Conservation (phyloP, 1,140 invertebrate species). For the Philopotamus ludificatus region DNA sequence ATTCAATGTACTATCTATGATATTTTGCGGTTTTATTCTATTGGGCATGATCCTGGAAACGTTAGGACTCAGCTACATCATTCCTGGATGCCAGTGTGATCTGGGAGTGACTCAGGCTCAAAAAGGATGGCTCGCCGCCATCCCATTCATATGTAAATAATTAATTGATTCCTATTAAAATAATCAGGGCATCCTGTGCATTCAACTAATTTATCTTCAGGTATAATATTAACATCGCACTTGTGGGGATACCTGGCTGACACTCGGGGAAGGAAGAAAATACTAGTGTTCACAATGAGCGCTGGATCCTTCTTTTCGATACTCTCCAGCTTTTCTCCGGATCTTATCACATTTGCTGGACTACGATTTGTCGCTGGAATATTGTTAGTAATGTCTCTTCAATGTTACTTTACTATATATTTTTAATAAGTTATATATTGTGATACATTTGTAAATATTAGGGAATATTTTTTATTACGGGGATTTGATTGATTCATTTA, state of each 20-base stretch:
- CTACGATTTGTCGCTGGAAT: conserved; percentile 62
- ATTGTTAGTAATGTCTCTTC: conserved; percentile 33
- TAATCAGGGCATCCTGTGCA: too few relatives aligned
- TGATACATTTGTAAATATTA: too few relatives aligned
- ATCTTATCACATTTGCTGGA: conserved; percentile 65
- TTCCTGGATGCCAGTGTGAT: conserved; percentile 69
- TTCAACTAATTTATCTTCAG: conserved; percentile 25
- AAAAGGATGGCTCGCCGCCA: conserved; percentile 66
- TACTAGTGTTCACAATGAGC: conserved; percentile 67
- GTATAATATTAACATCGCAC: conserved; percentile 58
- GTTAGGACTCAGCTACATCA: conserved; percentile 62
- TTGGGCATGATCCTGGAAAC: conserved; percentile 63
- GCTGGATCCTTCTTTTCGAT: conserved; percentile 66
- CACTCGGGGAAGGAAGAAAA: conserved; percentile 66
- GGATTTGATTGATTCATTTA: too few relatives aligned
- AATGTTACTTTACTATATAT: neutral
- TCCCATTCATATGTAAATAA: conserved; percentile 62
- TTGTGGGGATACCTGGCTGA: conserved; percentile 82
- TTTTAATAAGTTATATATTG: too few relatives aligned
- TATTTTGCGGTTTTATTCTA: conserved; percentile 56
- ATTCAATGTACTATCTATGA: conserved; percentile 62
- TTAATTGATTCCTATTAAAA: neutral
- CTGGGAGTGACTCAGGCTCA: conserved; percentile 60
- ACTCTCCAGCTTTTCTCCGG: conserved; percentile 67
- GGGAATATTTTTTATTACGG: too few relatives aligned